Conservation (phyloP, 2,797 vertebrate genomes). For the Eutrigla gurnardus region DNA sequence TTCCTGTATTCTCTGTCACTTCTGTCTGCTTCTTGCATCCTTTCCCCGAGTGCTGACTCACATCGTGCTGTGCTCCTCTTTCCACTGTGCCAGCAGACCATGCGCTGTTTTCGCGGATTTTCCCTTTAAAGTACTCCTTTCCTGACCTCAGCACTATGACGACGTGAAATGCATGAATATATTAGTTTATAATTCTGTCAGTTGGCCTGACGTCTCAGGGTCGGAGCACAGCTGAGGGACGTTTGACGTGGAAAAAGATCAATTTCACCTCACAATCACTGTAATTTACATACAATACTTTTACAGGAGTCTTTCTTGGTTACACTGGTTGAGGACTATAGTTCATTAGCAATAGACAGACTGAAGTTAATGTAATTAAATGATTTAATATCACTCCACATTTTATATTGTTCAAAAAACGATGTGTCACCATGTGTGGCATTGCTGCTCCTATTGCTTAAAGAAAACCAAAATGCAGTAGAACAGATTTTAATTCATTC, state of each 20-base stretch:
- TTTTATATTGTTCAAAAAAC: neutral
- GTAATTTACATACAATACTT: neutral
- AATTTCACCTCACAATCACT: conserved; percentile 1
- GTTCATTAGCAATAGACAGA: neutral
- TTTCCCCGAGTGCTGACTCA: conserved; percentile 59
- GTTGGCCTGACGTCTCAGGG: neutral
- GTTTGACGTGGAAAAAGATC: neutral
- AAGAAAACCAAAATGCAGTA: neutral
- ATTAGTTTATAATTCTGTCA: neutral
- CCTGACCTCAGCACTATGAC: neutral
- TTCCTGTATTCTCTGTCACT: conserved; percentile 43
- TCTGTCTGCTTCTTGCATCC: conserved; percentile 34
- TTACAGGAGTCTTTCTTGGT: neutral
- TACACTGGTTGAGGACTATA: neutral
- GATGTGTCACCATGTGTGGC: neutral
- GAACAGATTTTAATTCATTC: neutral
- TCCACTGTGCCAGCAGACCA: neutral
- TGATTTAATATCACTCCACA: neutral
- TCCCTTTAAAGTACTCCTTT: neutral
- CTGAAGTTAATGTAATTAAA: neutral
- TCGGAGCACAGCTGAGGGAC: conserved; percentile 3
- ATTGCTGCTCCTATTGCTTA: neutral
- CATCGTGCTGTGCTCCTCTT: conserved; percentile 2
- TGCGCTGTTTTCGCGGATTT: neutral
- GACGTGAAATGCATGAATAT: neutral